Evolutionary conservation across 2,113 vertebrate genomes (phyloP).

Genomic region (Notechis scutatus): DNA sequence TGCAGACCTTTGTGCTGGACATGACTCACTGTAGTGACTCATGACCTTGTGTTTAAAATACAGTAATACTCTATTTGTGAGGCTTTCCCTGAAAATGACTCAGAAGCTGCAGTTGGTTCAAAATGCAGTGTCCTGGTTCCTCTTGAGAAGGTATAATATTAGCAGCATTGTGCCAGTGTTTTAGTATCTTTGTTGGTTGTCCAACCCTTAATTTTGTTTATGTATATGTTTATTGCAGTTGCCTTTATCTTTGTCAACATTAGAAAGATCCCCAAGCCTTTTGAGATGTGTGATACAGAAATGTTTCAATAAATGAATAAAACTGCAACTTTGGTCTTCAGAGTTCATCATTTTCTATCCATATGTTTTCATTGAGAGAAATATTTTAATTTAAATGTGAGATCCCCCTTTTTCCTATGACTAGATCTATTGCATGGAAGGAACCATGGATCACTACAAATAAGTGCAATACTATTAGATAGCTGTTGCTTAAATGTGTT

Average conservation of each 20-base stretch:
- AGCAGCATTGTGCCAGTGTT: neutral
- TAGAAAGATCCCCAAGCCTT: neutral
- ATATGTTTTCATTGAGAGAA: neutral
- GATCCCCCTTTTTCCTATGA: neutral
- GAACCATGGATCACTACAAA: neutral
- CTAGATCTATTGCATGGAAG: neutral
- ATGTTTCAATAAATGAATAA: conserved; percentile 26
- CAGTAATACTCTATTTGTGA: neutral
- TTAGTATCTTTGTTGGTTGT: neutral
- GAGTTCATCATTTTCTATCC: neutral
- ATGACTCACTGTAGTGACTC: neutral
- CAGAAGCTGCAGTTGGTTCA: neutral
- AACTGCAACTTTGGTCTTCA: neutral
- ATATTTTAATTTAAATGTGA: neutral
- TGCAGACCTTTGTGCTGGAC: neutral
- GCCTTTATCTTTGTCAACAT: neutral
- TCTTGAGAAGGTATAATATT: neutral
- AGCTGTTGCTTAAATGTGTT: neutral
- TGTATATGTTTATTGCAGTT: neutral
- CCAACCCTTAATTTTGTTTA: neutral
- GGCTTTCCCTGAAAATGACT: neutral
- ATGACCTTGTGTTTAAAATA: neutral
- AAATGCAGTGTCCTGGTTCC: neutral
- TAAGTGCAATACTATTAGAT: neutral
- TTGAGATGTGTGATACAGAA: conserved; percentile 13